These are phyloP conservation scores for Chiroxiphia lanceolata DNA, from an alignment of 2,797 vertebrate genomes.

Conservation along the genomic window DNA sequence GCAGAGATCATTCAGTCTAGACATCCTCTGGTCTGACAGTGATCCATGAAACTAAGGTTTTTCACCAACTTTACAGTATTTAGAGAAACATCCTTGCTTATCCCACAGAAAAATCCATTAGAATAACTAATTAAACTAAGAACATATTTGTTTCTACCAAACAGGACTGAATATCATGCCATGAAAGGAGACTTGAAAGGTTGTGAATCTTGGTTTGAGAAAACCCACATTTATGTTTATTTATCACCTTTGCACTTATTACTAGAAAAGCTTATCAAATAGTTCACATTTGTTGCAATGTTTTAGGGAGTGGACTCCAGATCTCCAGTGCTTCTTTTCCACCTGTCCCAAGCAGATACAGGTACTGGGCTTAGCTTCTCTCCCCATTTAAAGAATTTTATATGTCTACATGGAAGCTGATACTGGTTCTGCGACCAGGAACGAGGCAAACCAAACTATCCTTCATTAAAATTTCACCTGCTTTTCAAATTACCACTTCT, in stretches of 20 bases:
- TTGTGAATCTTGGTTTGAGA: not conserved
- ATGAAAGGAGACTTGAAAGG: not conserved
- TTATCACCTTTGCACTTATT: not conserved
- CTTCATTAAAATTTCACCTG: not conserved
- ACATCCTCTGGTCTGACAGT: constrained; percentile 5
- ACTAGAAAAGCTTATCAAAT: not conserved
- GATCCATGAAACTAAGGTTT: not conserved
- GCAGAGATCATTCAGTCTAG: not conserved
- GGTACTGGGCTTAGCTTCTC: not conserved
- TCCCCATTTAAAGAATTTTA: not conserved
- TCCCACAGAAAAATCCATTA: not conserved
- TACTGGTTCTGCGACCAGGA: not conserved
- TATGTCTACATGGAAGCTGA: not conserved
- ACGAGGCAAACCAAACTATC: not conserved
- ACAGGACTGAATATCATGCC: not conserved
- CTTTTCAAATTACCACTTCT: not conserved
- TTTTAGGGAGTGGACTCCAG: not conserved
- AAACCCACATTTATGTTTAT: not conserved
- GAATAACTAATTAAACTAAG: not conserved
- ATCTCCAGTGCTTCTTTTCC: not conserved
- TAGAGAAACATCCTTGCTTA: not conserved
- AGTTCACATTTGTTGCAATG: not conserved
- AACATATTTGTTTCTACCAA: not conserved
- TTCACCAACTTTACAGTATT: not conserved
- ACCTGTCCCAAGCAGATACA: not conserved